These are phyloP conservation scores for Macaca mulatta DNA, from an alignment of 2,113 vertebrate species.

Conservation along the genomic window DNA sequence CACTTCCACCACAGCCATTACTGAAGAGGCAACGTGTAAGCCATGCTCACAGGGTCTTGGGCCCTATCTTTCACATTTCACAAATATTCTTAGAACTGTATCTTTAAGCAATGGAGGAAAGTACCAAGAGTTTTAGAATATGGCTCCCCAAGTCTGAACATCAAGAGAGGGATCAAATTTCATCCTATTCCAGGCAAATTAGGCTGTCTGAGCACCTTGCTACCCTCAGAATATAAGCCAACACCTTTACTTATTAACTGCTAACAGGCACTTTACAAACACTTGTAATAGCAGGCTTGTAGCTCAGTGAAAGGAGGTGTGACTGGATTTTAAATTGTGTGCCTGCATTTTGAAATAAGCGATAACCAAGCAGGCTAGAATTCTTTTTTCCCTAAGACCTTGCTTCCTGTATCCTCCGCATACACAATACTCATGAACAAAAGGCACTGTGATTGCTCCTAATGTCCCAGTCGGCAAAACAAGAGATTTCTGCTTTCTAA, in stretches of 20 bases:
- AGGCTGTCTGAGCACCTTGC: background rate
- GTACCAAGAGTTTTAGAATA: background rate
- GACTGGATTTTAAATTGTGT: background rate
- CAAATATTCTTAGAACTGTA: background rate
- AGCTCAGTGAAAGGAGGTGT: background rate
- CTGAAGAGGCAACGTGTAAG: fast-evolving
- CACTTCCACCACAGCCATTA: no score
- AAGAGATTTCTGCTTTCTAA: background rate
- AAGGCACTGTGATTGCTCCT: background rate
- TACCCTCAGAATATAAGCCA: background rate
- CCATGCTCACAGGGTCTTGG: fast-evolving
- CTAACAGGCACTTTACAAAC: background rate
- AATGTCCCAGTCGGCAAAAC: background rate
- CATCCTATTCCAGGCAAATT: background rate
- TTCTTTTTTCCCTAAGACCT: background rate
- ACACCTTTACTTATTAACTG: background rate
- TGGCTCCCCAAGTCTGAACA: background rate
- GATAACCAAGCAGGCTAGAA: background rate
- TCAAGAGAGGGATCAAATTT: background rate
- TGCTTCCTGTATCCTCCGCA: background rate
- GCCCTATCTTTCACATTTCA: background rate
- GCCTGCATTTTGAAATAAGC: background rate
- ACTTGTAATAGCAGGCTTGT: background rate
- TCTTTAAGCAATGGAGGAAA: background rate
- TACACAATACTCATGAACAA: no score